phyloP scores from a whole-genome alignment of 2,888 invertebrate genomes.

The Odontocolon sp. region DNA sequence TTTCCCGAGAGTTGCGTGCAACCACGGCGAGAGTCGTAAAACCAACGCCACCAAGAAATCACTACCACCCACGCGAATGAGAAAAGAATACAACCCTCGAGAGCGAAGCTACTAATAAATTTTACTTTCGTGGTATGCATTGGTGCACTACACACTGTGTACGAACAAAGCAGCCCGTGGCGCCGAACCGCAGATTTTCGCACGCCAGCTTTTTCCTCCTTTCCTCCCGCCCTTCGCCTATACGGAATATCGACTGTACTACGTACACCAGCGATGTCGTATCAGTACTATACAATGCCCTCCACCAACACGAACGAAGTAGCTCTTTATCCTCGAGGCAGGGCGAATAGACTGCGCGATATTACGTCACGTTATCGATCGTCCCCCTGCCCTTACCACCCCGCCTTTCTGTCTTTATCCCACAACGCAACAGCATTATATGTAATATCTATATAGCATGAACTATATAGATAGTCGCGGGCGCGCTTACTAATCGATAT shows the following conservation, averaged over 20 bases:
- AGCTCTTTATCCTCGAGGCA: slow-evolving; percentile 36
- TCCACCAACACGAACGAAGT: slow-evolving; percentile 22
- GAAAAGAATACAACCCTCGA: slow-evolving; percentile 19
- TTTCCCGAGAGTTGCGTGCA: slow-evolving; percentile 44
- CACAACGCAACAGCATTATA: slow-evolving; percentile 33
- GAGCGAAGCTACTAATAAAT: slow-evolving; percentile 24
- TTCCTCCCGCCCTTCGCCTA: neutral
- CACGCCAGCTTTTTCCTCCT: neutral
- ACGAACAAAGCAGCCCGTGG: slow-evolving; percentile 11
- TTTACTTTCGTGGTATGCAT: slow-evolving; percentile 15
- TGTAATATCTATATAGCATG: slow-evolving; percentile 12
- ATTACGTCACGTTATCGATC: slow-evolving; percentile 58
- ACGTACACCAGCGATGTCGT: neutral
- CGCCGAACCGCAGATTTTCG: slow-evolving; percentile 20
- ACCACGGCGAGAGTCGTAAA: slow-evolving; percentile 31
- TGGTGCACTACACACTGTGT: neutral
- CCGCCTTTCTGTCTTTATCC: slow-evolving; percentile 17
- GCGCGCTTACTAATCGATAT: slow-evolving; percentile 51
- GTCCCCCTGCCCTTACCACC: neutral
- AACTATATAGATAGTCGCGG: slow-evolving; percentile 36
- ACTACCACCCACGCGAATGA: slow-evolving; percentile 42
- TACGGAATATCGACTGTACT: slow-evolving; percentile 2
- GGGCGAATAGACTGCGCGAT: slow-evolving; percentile 36
- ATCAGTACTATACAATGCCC: neutral
- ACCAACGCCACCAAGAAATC: slow-evolving; percentile 1